Conservation (phyloP, 2,113 vertebrate species). For the Micromys minutus region DNA sequence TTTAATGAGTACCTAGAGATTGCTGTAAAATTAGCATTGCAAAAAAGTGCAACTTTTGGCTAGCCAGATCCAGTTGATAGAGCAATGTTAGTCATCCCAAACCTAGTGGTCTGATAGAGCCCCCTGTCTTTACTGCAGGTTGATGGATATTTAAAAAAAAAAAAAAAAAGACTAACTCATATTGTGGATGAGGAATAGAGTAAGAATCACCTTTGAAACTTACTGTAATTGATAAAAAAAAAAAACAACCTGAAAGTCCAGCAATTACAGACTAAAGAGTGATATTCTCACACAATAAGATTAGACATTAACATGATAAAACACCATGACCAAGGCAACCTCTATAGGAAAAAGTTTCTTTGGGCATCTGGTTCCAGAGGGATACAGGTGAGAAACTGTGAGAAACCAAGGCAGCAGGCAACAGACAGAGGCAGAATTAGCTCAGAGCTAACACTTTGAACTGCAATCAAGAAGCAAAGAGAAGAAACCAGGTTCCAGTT, state of each 20-base stretch:
- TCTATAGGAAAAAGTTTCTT: neutral
- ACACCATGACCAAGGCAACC: neutral
- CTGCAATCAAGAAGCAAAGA: neutral
- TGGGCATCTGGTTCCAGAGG: neutral
- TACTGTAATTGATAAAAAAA: neutral
- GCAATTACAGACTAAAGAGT: neutral
- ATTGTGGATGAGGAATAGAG: neutral
- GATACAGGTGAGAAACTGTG: neutral
- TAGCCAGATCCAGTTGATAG: neutral
- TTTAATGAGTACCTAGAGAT: neutral
- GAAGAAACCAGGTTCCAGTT: neutral
- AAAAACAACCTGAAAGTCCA: neutral
- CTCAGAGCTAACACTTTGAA: neutral
- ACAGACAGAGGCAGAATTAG: neutral
- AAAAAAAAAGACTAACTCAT: neutral
- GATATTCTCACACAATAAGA: neutral
- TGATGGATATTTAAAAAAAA: neutral
- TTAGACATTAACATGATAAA: neutral
- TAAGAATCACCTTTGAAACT: neutral
- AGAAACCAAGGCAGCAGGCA: neutral
- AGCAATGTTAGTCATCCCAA: neutral
- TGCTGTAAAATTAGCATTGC: neutral
- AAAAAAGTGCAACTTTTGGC: neutral
- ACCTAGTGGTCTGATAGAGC: neutral
- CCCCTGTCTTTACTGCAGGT: neutral